Conservation (phyloP, 2,888 invertebrate species). For the Orthonychiurus folsomi region DNA sequence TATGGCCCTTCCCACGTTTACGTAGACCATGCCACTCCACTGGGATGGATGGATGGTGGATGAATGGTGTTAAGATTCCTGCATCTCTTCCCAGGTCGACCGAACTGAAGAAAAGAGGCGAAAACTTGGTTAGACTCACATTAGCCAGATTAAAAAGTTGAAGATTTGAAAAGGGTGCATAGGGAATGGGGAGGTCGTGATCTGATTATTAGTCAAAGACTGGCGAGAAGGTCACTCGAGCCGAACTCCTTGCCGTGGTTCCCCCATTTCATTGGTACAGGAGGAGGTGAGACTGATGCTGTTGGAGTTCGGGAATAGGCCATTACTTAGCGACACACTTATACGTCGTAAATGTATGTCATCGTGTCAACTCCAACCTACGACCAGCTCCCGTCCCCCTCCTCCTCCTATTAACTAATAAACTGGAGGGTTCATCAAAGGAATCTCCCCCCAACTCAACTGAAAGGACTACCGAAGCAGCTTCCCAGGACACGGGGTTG, state of each 20-base stretch:
- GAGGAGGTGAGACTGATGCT: not conserved
- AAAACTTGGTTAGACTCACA: not conserved
- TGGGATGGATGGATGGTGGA: no score
- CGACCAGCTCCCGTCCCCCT: no score
- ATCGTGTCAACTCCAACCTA: not conserved
- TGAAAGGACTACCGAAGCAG: no score
- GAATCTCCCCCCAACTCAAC: no score
- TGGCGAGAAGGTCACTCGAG: not conserved
- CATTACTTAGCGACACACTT: not conserved
- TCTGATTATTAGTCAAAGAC: not conserved
- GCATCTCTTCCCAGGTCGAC: no score
- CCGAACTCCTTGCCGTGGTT: not conserved
- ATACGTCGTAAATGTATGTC: not conserved
- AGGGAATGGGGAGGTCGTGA: not conserved
- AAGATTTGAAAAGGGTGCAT: no score
- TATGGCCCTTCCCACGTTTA: not conserved
- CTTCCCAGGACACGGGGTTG: no score
- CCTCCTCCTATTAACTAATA: constrained; percentile 1
- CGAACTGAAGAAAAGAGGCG: not conserved
- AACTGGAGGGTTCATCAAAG: constrained; percentile 1
- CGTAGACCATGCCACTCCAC: no score
- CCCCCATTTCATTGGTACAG: not conserved
- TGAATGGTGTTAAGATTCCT: no score
- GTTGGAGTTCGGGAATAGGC: no score
- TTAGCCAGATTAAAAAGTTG: not conserved